These are phyloP conservation scores for Diadema setosum DNA, from an alignment of 35 echinoderm and acorn worm genomes.

Conservation along the genomic window DNA sequence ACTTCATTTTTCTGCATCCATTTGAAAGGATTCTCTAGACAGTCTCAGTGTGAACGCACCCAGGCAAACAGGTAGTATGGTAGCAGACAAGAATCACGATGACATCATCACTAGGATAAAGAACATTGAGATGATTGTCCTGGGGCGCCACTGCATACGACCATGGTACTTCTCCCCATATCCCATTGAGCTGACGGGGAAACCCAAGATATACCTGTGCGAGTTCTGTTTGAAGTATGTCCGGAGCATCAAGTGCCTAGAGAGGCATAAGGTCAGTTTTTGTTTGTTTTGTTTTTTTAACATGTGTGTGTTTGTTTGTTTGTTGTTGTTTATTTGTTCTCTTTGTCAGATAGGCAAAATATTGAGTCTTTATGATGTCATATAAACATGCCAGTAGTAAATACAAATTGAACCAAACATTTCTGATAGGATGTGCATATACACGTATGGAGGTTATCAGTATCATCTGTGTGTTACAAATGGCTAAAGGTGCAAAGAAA, in stretches of 20 bases:
- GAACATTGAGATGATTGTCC: conserved; percentile 88
- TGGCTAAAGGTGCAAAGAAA: no score
- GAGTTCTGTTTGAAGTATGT: conserved; percentile 98
- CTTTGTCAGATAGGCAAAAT: no score
- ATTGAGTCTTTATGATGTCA: no score
- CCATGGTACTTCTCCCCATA: conserved; percentile 96
- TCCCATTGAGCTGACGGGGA: conserved; percentile 77
- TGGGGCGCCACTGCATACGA: conserved; percentile 85
- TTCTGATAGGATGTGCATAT: no score
- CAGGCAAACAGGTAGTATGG: conserved; percentile 86
- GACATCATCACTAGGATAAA: conserved; percentile 94
- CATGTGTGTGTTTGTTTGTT: no score
- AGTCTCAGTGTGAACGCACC: conserved; percentile 26
- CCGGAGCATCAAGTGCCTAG: conserved; percentile 85
- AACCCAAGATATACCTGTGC: conserved; percentile 86
- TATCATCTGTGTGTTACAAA: no score
- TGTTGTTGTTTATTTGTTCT: no score
- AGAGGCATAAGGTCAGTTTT: conserved; percentile 79
- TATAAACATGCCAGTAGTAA: no score
- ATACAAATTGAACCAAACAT: no score
- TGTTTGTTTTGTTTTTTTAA: no score
- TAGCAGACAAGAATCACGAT: conserved; percentile 89
- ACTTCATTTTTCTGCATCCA: no score
- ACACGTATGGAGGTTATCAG: no score
- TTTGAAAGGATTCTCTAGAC: neutral